Evolutionary conservation across 2,888 invertebrate species (phyloP).

Genomic region (Chironomus riparius): DNA sequence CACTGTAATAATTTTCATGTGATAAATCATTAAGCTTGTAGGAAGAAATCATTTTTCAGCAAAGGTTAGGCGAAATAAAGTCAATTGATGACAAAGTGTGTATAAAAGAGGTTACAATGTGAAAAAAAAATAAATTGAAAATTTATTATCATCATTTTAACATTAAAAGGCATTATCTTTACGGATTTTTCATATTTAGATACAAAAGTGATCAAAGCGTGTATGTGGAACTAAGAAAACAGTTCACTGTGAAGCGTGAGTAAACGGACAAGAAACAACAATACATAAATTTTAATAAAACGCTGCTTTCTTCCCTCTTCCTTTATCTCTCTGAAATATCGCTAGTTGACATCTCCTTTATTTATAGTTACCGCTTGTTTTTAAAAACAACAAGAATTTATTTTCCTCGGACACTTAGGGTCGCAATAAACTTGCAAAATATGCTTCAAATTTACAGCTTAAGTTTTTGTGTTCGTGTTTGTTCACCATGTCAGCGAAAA

Average conservation of each 20-base stretch:
- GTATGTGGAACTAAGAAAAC: background rate
- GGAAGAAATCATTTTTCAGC: background rate
- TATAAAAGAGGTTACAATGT: background rate
- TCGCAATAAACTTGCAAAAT: no score
- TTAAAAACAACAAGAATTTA: no score
- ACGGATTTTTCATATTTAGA: no score
- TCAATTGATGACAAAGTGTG: background rate
- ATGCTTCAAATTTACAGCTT: no score
- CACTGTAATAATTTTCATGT: constrained; percentile 21
- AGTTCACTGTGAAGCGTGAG: background rate
- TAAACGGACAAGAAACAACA: background rate
- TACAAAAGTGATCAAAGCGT: background rate
- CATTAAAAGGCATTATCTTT: background rate
- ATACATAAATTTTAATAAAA: constrained; percentile 4
- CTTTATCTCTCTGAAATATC: background rate
- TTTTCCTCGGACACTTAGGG: no score
- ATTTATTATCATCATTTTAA: background rate
- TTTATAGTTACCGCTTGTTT: background rate
- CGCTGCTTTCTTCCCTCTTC: background rate
- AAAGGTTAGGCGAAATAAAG: background rate
- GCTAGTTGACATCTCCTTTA: background rate
- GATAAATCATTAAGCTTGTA: constrained; percentile 16
- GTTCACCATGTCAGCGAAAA: no score
- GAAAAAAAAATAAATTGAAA: background rate
- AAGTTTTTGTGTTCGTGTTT: no score